Base-by-base conservation (phyloP, 2,888 invertebrate genomes). In the Drosophila melanocephala region DNA sequence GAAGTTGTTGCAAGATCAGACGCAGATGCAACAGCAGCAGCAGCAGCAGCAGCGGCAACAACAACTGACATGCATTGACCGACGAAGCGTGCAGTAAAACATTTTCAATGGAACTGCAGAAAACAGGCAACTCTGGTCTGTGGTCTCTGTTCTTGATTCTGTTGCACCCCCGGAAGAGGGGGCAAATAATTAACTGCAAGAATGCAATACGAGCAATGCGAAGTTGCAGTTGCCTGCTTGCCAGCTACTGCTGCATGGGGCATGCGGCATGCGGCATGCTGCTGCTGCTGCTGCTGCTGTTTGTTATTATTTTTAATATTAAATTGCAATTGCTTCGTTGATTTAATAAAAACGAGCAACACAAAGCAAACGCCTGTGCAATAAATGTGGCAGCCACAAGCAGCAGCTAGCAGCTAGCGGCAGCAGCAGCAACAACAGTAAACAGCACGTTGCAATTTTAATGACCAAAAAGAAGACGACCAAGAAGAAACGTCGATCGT, bases 251-350 rank as follows among this genome's bases (percentile, higher is more conserved):
- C 75, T 52, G 65, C 32, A 39, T 63, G 77, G 50, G 28, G 55
- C 70, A 42, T 42, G 42, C 19, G 19, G 37, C 37, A 37, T 44
- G 63, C 57, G 14, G 72, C 58, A 33, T 66, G 69, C 52, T 51
- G 73, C 61, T 86, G 89, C 79, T 84, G 89, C 60, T 65, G 66
- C 52, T 51, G 70, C 61, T 86, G 90, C 79, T 86, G 90, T 90
- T 90, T 90, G 85, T 91, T 89, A 89, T 91, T 91, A 90, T 91
- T 89, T 89, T 91, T 90, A 91, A 89, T 91, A 89, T 91, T 91
- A 91, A 89, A 91, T 89, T 89, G 90, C 91, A 88, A 88, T 83
- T 89, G 89, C 84, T 84, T 78, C 90, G 90, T 88, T 89, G 88
- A 88, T 90, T 90, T 87, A 87, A 85, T 88, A 91, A 86, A 85